Evolutionary conservation across 2,797 vertebrate genomes (phyloP), one percentile per base, ranked within the genome.

Genomic region (Taenioides sp.): DNA sequence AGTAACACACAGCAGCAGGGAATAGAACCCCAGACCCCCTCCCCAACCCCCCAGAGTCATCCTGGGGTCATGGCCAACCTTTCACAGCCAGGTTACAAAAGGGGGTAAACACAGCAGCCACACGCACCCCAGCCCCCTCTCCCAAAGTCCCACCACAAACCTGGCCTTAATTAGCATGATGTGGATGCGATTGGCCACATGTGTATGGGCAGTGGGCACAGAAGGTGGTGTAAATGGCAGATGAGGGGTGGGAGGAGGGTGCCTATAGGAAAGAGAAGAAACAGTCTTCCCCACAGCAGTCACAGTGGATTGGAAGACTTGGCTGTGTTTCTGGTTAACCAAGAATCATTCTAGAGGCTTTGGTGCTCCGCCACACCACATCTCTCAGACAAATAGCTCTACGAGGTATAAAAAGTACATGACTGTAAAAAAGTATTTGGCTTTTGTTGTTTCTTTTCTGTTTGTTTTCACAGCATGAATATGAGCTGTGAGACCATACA

Each of bases 151-250:
- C 71, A 77, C 86, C 85, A 82, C 84, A 92, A 93, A 91, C 85
- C 94, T 95, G 94, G 92, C 86, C 95, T 91, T 93, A 88, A 94
- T 95, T 95, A 95, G 76, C 65, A 77, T 86, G 89, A 88, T 89
- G 87, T 88, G 84, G 88, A 91, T 89, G 87, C 85, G 31, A 90
- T 90, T 88, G 86, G 89, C 91, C 79, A 87, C 90, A 88, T 92
- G 88, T 88, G 87, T 88, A 79, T 34, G 70, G 84, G 84, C 85
- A 88, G 74, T 73, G 84, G 88, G 89, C 75, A 81, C 22, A 77
- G 69, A 62, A 75, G 62, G 73, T 47, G 75, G 62, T 67, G 75
- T 14, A 7, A 58, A 63, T 57, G 69, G 71, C 11, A n/a, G 47
- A 69, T 60, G 80, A 71, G 43, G 71, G 76, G 68, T 65, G 71